Conservation (phyloP, 2,113 vertebrate species). For the Thomomys bottae region DNA sequence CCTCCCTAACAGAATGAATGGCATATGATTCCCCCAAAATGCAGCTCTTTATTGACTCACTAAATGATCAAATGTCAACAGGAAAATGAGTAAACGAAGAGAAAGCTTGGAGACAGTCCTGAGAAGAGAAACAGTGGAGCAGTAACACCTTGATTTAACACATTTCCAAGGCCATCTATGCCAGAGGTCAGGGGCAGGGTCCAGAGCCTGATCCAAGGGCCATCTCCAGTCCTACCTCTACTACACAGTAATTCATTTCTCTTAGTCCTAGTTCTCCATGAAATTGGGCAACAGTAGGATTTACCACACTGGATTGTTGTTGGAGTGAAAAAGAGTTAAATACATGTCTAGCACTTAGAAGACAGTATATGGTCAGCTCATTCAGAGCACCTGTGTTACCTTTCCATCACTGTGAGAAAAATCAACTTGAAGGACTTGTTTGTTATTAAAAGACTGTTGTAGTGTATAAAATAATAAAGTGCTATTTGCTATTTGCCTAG, state of each 20-base stretch:
- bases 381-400: not conserved
- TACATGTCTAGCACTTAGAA: not conserved
- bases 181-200: not conserved
- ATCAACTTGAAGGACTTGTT: not conserved
- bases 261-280: not conserved
- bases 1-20: not conserved
- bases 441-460: no score
- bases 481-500: no score
- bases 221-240: not conserved
- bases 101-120: not conserved
- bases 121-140: not conserved
- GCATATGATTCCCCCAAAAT: fast-evolving
- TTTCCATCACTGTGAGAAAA: not conserved
- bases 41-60: not conserved
- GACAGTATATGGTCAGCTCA: not conserved
- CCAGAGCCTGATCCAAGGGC: fast-evolving
- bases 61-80: not conserved
- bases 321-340: not conserved
- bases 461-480: no score
- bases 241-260: not conserved
- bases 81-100: not conserved
- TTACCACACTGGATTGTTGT: fast-evolving
- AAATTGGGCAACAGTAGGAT: not conserved
- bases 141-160: not conserved
- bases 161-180: not conserved